Evolutionary conservation across 2,113 vertebrate genomes (phyloP), one percentile per base, ranked within the genome.

Genomic region (Syngnathus floridae): DNA sequence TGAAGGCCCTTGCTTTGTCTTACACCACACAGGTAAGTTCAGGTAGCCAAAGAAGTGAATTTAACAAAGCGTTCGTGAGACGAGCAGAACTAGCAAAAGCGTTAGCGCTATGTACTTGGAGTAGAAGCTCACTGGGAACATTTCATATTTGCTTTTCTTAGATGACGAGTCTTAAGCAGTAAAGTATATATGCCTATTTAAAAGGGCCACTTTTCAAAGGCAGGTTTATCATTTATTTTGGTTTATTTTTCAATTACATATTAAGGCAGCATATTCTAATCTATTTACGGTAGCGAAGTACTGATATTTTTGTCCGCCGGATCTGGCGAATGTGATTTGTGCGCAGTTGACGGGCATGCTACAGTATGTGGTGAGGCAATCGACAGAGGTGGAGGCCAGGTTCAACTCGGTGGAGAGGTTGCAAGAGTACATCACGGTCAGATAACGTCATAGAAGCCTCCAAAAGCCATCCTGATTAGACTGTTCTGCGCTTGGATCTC

Each of bases 391-490:
- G 38, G 92, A 91, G 68, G 90, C 92, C 2, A 92, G 89, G 79
- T 91, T 94, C 82, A 91, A 83, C 57, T 93, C 91, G 0, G 87
- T 88, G 66, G 91, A 95, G 73, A 83, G 92, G 31, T 73, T 91
- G 38, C 84, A 72, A 31, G 90, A 93, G 57, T 93, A 92, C 67
- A 89, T 88, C 58, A 83, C 0, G 74, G 88, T 86, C 43, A 75
- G 78, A 10, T 54, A 54, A 4, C 51, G 5, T 54, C 12, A 26
- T 13, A 22, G n/a, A 26, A 54, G 4, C 21, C 9, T 3, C 3
- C 49, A 51, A 51, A 22, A 22, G 8, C 52, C 14, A 55, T 26
- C 22, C 52, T 12, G 52, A 35, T 56, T 7, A 0, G 6, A 35
- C 26, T 7, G 13, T 16, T 7, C 2, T 7, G 1, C 26, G 3